Conservation (phyloP, 1,140 invertebrate genomes). For the Cotesia typhae region DNA sequence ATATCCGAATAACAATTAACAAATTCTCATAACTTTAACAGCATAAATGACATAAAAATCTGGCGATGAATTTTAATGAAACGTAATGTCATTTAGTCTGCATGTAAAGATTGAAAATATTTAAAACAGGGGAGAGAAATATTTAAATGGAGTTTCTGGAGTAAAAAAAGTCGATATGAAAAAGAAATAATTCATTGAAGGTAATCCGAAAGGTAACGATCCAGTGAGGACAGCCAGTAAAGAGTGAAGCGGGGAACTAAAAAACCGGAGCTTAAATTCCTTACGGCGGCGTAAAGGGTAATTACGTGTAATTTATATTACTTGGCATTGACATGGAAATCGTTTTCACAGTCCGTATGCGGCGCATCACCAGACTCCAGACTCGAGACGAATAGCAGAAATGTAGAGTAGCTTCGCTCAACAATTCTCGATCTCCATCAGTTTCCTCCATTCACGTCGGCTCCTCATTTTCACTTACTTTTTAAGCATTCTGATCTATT, state of each 20-base stretch:
- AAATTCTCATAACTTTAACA: too few species aligned
- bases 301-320: constrained; percentile 68
- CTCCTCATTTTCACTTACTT: constrained; percentile 34
- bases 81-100: too few species aligned
- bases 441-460: not conserved
- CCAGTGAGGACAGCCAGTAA: not conserved
- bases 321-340: constrained; percentile 66
- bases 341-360: constrained; percentile 32
- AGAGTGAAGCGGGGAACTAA: not conserved
- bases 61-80: too few species aligned
- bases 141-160: too few species aligned
- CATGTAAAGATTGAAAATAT: too few species aligned
- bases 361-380: not conserved
- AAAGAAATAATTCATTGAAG: too few species aligned
- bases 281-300: constrained; percentile 50
- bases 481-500: constrained; percentile 17
- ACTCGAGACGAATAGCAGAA: not conserved
- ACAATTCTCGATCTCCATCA: not conserved
- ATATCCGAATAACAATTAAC: too few species aligned
- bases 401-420: constrained; percentile 8
- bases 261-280: constrained; percentile 36
- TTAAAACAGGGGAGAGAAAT: too few species aligned
- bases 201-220: not conserved
- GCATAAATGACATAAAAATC: too few species aligned
- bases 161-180: too few species aligned